Conservation (phyloP, 2,888 invertebrate species). For the Ochropleura plecta region DNA sequence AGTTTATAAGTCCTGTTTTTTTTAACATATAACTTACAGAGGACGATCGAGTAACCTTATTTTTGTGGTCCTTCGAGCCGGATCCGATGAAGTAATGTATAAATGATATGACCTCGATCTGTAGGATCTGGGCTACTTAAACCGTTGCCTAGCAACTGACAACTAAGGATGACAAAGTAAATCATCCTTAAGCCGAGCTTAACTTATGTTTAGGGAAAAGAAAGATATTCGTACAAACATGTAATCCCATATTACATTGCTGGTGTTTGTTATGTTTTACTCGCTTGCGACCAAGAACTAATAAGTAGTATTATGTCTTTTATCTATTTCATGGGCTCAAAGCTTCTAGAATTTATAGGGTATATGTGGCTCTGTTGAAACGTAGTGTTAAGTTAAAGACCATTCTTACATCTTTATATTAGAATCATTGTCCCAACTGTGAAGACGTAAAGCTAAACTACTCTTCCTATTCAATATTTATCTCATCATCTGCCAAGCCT, state of each 20-base stretch:
- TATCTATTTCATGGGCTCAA: background rate
- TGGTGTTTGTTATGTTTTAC: conserved; percentile 14
- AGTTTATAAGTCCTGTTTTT: no score
- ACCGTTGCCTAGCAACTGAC: conserved; percentile 10
- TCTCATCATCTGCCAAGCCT: no score
- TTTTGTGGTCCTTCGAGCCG: conserved; percentile 23
- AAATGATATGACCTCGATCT: background rate
- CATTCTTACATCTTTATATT: background rate
- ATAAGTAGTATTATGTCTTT: conserved; percentile 12
- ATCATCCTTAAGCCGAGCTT: conserved; percentile 43
- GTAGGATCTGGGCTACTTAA: background rate
- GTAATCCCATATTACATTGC: conserved; percentile 37
- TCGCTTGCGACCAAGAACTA: background rate
- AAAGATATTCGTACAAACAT: conserved; percentile 24
- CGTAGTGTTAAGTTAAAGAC: background rate
- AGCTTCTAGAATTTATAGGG: background rate
- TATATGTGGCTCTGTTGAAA: no score
- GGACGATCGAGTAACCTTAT: no score
- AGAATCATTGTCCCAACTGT: background rate
- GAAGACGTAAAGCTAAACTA: background rate
- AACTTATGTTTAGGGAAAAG: conserved; percentile 42
- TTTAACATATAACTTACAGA: background rate
- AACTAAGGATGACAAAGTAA: conserved; percentile 24
- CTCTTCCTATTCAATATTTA: no score
- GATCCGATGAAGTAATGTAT: background rate